A percentile compares a stretch with the other conserved stretches of the same genome.
These are phyloP conservation scores for Characodon lateralis DNA, from an alignment of 2,797 vertebrate species.

Conservation along the genomic window DNA sequence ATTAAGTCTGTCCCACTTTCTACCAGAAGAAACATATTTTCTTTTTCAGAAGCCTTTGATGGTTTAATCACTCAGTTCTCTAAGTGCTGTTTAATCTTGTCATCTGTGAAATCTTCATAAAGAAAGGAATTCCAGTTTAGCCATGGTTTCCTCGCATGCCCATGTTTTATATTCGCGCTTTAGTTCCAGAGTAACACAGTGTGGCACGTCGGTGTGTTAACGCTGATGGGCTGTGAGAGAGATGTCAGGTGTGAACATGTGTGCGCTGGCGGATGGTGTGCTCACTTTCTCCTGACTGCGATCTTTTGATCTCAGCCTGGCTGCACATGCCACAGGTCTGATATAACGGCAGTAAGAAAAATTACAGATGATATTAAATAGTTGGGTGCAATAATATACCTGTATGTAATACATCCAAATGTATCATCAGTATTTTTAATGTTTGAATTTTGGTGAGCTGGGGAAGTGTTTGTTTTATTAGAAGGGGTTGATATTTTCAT, in stretches of 20 bases:
- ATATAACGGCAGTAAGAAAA: background rate
- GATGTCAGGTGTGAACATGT: constrained; percentile 49
- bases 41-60: background rate
- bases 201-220: constrained; percentile 37
- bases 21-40: background rate
- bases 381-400: constrained; percentile 2
- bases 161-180: background rate
- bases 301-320: constrained; percentile 42
- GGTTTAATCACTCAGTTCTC: constrained; percentile 15
- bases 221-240: constrained; percentile 40
- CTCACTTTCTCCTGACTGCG: constrained; percentile 15
- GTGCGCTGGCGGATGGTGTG: constrained; percentile 11
- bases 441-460: background rate
- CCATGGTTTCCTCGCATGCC: background rate
- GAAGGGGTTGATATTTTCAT: background rate
- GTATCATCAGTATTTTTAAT: background rate
- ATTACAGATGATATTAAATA: constrained; percentile 1
- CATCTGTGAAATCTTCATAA: constrained; percentile 14
- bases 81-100: background rate
- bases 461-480: background rate
- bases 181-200: constrained; percentile 13
- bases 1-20: constrained; percentile 35
- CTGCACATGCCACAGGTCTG: constrained; percentile 31
- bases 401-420: background rate
- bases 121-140: constrained; percentile 3